A percentile compares a stretch with the other conserved stretches of the same genome.
Evolutionary conservation across 2,113 vertebrate genomes (phyloP).

Genomic region (Pterophyllum scalare): DNA sequence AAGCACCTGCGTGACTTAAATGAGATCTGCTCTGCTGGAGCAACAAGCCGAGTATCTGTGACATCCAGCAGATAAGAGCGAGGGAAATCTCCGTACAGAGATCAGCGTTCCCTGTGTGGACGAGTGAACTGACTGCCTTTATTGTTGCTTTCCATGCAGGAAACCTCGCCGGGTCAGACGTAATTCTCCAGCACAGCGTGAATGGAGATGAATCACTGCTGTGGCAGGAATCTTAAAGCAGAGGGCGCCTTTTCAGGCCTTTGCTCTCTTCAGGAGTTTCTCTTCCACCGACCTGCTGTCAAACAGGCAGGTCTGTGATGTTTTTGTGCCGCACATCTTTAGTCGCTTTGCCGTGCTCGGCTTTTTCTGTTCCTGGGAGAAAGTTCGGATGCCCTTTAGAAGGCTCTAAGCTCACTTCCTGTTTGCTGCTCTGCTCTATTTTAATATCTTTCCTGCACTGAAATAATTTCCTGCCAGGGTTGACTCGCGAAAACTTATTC

Average conservation of each 20-base stretch:
- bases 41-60: conserved; percentile 7
- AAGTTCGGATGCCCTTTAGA: not conserved
- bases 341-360: not conserved
- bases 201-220: conserved; percentile 31
- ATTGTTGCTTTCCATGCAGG: conserved; percentile 46
- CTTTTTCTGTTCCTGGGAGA: not conserved
- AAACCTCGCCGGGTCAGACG: conserved; percentile 42
- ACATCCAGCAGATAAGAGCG: conserved; percentile 28
- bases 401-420: not conserved
- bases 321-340: not conserved
- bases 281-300: not conserved
- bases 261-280: not conserved
- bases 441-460: not conserved
- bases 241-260: conserved; percentile 6
- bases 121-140: conserved; percentile 35
- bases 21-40: conserved; percentile 13
- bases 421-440: not conserved
- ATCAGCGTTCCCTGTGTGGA: conserved; percentile 40
- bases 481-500: conserved; percentile 17
- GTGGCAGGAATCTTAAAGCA: conserved; percentile 10
- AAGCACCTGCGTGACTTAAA: not conserved
- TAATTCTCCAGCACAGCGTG: conserved; percentile 62
- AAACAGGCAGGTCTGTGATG: not conserved
- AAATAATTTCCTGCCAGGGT: not conserved
- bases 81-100: conserved; percentile 25